Conservation (phyloP, 2,113 vertebrate species). For the Rhinogobius similis region DNA sequence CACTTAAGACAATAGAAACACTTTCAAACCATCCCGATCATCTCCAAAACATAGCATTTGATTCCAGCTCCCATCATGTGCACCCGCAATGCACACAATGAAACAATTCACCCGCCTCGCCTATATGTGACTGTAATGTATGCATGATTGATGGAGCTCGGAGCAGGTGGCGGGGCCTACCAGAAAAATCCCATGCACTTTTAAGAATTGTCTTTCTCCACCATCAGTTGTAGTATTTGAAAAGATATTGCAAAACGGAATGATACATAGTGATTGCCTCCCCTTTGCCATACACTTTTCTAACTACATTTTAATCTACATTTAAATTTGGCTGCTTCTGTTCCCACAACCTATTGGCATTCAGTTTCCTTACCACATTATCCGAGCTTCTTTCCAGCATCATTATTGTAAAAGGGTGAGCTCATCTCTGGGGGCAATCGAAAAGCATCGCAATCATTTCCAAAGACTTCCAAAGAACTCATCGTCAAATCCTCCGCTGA, state of each 20-base stretch:
- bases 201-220: too few relatives aligned
- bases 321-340: not conserved
- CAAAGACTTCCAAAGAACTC: slow-evolving; percentile 15
- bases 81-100: too few relatives aligned
- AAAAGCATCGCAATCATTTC: slow-evolving; percentile 16
- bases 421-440: slow-evolving; percentile 24
- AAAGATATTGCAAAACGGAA: not conserved
- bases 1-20: too few relatives aligned
- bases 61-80: too few relatives aligned
- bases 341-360: not conserved
- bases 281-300: not conserved
- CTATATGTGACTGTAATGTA: too few relatives aligned
- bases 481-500: slow-evolving; percentile 1
- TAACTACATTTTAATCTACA: slow-evolving; percentile 3
- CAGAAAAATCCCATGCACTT: too few relatives aligned
- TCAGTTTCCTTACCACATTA: not conserved
- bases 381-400: slow-evolving; percentile 9
- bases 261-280: not conserved
- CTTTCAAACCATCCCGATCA: too few relatives aligned
- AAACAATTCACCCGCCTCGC: not conserved
- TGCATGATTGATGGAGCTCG: too few relatives aligned
- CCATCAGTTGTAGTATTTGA: not conserved
- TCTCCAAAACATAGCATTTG: too few relatives aligned
- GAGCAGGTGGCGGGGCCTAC: too few relatives aligned
- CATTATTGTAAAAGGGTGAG: slow-evolving; percentile 7